Percentiles rank a stretch among this genome's conserved stretches.
These are phyloP conservation scores for Sminthurides aquaticus DNA, from an alignment of 2,888 invertebrate genomes.

Conservation along the genomic window DNA sequence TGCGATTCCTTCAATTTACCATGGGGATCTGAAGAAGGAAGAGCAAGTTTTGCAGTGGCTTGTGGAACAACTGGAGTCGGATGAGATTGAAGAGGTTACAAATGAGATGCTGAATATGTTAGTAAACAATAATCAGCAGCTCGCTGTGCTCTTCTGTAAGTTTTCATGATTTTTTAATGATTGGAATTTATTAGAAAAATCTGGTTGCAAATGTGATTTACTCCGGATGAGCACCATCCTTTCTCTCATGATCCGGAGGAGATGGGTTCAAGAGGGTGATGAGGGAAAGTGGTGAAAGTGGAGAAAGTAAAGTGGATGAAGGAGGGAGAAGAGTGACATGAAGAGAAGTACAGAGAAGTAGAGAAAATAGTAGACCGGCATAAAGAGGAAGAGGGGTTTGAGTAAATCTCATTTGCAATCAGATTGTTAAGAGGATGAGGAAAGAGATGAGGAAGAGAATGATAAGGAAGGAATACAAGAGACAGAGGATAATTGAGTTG, in stretches of 20 bases:
- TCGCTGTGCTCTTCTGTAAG: conserved; percentile 87
- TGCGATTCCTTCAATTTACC: conserved; percentile 81
- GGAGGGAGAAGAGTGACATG: not conserved
- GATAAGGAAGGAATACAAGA: not conserved
- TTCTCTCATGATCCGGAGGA: not conserved
- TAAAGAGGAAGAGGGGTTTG: not conserved
- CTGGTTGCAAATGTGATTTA: not conserved
- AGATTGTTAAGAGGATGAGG: not conserved
- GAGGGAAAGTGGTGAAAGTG: no score
- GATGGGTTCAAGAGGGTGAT: not conserved
- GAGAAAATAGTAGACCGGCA: no score
- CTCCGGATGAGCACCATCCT: not conserved
- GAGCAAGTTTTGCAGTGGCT: conserved; percentile 72
- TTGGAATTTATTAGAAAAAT: not conserved
- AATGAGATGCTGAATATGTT: conserved; percentile 88
- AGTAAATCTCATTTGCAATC: not conserved
- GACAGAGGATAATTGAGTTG: not conserved
- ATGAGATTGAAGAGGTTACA: conserved; percentile 90
- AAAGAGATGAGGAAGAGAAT: not conserved
- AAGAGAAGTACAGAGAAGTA: not conserved
- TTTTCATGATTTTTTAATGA: conserved; percentile 30
- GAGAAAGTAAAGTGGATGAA: not conserved
- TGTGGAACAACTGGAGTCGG: conserved; percentile 75
- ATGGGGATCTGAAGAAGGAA: conserved; percentile 76
- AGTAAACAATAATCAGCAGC: conserved; percentile 77